Evolutionary conservation across 2,888 invertebrate genomes (phyloP).

Genomic region (Habrosyne pyritoides): DNA sequence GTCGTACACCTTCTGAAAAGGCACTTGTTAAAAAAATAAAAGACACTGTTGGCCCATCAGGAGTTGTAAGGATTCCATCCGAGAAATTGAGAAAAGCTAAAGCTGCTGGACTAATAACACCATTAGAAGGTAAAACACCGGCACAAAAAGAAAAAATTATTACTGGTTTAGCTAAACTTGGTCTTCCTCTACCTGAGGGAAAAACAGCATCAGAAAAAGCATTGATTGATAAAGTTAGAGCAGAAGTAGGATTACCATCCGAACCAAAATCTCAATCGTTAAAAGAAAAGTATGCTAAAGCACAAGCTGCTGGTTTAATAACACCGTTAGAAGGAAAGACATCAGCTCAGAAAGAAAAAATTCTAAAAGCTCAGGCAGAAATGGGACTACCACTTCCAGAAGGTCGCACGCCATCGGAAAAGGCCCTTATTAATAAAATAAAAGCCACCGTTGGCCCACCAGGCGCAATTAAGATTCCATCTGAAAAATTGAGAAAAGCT

Average conservation of each 20-base stretch:
- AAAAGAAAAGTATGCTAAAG: conserved; percentile 31
- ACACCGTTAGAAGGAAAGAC: conserved; percentile 30
- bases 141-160: conserved; percentile 39
- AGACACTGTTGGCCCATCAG: neutral
- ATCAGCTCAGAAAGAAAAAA: conserved; percentile 28
- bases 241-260: conserved; percentile 40
- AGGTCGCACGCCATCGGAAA: neutral
- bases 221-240: conserved; percentile 37
- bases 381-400: neutral
- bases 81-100: conserved; percentile 34
- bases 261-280: conserved; percentile 31
- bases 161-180: conserved; percentile 32
- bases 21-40: conserved; percentile 29
- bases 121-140: conserved; percentile 35
- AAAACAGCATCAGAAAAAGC: conserved; percentile 45
- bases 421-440: neutral
- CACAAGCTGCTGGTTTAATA: conserved; percentile 19
- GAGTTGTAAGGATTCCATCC: conserved; percentile 19
- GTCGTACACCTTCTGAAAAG: conserved; percentile 29
- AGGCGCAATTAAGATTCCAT: neutral
- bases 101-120: conserved; percentile 37
- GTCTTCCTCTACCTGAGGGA: conserved; percentile 40
- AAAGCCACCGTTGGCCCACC: neutral
- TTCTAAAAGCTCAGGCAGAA: conserved; percentile 19
- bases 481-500: neutral